Conservation (phyloP, 2,113 vertebrate genomes). For the Semnornis frantzii region DNA sequence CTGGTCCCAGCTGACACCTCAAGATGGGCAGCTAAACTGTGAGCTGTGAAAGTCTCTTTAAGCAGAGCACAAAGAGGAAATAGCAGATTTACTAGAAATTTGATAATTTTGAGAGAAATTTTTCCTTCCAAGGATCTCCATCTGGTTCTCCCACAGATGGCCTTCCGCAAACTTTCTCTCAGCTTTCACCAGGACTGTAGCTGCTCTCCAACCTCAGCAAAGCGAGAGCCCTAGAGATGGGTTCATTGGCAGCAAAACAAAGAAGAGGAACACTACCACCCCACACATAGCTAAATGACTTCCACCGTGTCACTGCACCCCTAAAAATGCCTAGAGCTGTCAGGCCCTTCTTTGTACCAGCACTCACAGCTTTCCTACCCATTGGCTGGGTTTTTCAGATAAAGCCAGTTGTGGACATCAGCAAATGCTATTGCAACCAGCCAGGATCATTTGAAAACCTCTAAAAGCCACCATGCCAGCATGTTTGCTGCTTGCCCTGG, state of each 20-base stretch:
- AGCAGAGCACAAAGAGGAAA: neutral
- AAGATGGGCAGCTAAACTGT: neutral
- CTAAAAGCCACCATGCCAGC: neutral
- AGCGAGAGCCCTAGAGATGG: neutral
- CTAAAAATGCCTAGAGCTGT: neutral
- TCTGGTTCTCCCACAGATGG: neutral
- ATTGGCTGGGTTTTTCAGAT: neutral
- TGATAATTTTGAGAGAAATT: too few relatives aligned
- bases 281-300: neutral
- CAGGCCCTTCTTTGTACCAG: neutral
- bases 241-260: neutral
- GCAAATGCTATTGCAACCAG: neutral
- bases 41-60: neutral
- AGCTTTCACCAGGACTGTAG: neutral
- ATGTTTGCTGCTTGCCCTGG: neutral
- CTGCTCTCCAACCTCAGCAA: neutral
- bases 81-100: neutral
- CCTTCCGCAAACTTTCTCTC: neutral
- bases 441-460: accelerated
- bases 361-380: neutral
- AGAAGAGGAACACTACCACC: neutral
- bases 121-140: neutral
- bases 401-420: neutral
- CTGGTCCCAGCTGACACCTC: neutral
- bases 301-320: accelerated